Evolutionary conservation across 1,140 invertebrate genomes (phyloP).

Genomic region (Pogonomyrmex californicus): DNA sequence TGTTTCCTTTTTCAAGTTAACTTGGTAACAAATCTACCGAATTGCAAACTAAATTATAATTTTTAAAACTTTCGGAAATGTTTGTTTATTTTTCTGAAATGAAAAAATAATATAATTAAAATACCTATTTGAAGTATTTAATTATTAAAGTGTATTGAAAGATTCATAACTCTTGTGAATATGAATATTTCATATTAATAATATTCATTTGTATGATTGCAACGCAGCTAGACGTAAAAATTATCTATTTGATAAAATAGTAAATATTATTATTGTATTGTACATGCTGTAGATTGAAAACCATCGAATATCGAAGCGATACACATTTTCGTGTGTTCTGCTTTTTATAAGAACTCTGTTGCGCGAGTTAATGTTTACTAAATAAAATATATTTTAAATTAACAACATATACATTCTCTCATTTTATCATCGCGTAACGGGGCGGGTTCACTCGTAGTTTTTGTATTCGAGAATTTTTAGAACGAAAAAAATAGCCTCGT

Average conservation of each 20-base stretch:
- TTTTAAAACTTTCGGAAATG: not conserved
- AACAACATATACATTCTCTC: not conserved
- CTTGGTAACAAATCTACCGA: not conserved
- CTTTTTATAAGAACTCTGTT: constrained; percentile 15
- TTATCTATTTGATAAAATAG: not conserved
- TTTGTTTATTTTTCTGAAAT: not conserved
- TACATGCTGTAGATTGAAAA: not conserved
- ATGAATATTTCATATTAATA: not conserved
- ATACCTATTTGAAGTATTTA: not conserved
- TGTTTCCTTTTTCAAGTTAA: not conserved
- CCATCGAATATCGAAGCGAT: not conserved
- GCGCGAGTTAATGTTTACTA: constrained; percentile 25
- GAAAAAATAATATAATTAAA: not conserved
- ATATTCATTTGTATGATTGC: not conserved
- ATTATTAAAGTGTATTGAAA: not conserved
- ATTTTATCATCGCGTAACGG: not conserved
- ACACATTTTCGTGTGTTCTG: not conserved
- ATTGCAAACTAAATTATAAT: not conserved
- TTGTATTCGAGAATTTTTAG: not conserved
- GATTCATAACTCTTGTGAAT: not conserved
- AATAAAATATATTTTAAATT: constrained; percentile 58
- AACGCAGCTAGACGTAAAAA: not conserved
- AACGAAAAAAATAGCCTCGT: not conserved
- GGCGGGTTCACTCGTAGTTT: not conserved
- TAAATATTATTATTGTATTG: not conserved